A percentile compares a stretch with the other conserved stretches of the same genome.
These are phyloP conservation scores for Hylomyscus alleni DNA, from an alignment of 2,797 vertebrate species.

Conservation along the genomic window DNA sequence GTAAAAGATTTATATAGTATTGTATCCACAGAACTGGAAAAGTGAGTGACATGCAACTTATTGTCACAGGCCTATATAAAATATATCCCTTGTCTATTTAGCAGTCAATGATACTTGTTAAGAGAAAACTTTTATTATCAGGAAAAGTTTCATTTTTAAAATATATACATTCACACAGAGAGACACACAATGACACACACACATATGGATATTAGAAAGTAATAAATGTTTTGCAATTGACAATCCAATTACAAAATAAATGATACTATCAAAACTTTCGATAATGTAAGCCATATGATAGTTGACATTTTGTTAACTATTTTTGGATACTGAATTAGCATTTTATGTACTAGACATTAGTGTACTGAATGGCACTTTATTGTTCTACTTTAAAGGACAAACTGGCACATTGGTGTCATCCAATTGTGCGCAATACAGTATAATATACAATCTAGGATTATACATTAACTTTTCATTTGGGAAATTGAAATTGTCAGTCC, in stretches of 20 bases:
- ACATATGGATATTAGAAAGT: background rate
- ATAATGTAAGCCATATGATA: constrained; percentile 5
- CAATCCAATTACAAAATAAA: constrained; percentile 40
- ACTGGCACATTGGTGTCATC: constrained; percentile 41
- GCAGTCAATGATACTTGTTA: background rate
- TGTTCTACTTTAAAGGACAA: constrained; percentile 32
- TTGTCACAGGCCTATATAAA: background rate
- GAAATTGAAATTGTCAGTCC: constrained; percentile 67
- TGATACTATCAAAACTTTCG: constrained; percentile 57
- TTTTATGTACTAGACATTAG: constrained; percentile 34
- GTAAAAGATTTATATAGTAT: constrained; percentile 5
- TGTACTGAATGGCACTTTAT: background rate
- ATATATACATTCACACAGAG: background rate
- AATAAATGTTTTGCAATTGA: constrained; percentile 28
- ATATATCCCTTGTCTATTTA: background rate
- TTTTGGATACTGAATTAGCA: constrained; percentile 36
- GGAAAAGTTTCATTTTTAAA: constrained; percentile 34
- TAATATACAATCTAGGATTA: constrained; percentile 65
- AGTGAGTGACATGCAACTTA: background rate
- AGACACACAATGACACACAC: background rate
- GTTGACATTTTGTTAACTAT: constrained; percentile 55
- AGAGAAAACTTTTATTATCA: background rate
- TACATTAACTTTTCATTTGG: constrained; percentile 61
- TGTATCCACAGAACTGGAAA: background rate
- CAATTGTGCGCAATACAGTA: constrained; percentile 69